Conservation (phyloP, 2,797 vertebrate species). For the Tiaroga cobitis region DNA sequence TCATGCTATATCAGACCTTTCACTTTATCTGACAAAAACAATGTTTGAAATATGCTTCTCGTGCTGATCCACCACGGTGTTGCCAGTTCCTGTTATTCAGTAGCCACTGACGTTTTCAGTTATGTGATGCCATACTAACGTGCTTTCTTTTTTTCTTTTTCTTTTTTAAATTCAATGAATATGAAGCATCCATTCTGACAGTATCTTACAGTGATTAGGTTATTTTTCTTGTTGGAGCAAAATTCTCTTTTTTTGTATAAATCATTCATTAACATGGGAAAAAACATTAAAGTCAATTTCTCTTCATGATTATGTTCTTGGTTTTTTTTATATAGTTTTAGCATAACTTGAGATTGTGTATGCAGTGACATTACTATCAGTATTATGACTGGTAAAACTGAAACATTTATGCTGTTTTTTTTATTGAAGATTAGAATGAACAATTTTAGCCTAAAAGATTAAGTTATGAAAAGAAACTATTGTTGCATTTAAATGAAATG, state of each 20-base stretch:
- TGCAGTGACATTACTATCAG: background rate
- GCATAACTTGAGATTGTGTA: background rate
- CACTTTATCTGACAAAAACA: background rate
- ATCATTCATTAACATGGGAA: conserved; percentile 11
- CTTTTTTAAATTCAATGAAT: conserved; percentile 37
- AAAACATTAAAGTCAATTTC: conserved; percentile 6
- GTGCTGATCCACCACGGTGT: conserved; percentile 1
- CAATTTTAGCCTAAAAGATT: background rate
- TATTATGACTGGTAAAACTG: background rate
- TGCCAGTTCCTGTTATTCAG: conserved; percentile 16
- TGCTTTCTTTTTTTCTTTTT: conserved; percentile 29
- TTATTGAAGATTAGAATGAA: background rate
- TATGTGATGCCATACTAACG: conserved; percentile 48
- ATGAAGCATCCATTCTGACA: background rate
- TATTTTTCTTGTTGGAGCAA: conserved; percentile 26
- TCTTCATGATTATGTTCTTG: background rate
- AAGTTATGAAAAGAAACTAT: no score
- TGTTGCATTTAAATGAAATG: conserved; percentile 31
- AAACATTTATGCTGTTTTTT: background rate
- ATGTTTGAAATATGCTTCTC: conserved; percentile 10
- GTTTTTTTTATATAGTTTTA: background rate
- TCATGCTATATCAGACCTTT: background rate
- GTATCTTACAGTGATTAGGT: background rate
- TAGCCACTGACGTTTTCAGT: conserved; percentile 44
- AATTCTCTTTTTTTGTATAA: conserved; percentile 36